phyloP scores from a whole-genome alignment of 2,113 vertebrate genomes.

The Sigmodon hispidus region DNA sequence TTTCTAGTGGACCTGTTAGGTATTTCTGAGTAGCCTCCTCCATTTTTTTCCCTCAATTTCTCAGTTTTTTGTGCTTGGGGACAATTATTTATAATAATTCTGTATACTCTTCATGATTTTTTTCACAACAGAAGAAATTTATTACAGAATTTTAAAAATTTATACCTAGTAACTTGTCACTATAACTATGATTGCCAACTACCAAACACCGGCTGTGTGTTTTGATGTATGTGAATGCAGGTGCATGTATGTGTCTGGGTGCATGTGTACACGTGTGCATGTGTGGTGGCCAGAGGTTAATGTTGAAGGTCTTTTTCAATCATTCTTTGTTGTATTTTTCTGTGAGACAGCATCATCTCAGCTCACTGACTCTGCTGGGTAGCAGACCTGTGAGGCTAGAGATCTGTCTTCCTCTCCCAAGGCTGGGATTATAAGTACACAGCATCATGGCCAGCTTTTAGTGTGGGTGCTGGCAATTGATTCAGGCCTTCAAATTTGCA shows the following conservation, averaged over 20 bases:
- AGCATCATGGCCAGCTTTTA: neutral
- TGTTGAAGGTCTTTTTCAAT: neutral
- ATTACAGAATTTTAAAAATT: neutral
- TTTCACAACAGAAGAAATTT: neutral
- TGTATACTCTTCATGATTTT: neutral
- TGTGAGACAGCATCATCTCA: neutral
- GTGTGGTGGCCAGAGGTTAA: neutral
- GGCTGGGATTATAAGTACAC: neutral
- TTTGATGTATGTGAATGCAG: neutral
- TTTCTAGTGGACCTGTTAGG: neutral
- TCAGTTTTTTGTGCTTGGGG: neutral
- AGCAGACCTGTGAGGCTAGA: neutral
- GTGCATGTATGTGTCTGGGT: neutral
- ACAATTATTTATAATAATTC: neutral
- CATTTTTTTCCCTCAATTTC: neutral
- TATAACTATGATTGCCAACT: neutral
- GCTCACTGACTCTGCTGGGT: neutral
- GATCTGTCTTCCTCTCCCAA: too few relatives aligned
- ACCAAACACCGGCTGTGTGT: neutral
- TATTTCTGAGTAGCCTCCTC: neutral
- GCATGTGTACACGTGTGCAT: neutral
- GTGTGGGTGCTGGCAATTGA: too few relatives aligned
- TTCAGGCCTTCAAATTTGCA: neutral
- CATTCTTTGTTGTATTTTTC: too few relatives aligned
- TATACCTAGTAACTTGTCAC: neutral